Evolutionary conservation across 2,113 vertebrate genomes (phyloP), one percentile per base, ranked within the genome.

Genomic region (Mionectes macconnelli): DNA sequence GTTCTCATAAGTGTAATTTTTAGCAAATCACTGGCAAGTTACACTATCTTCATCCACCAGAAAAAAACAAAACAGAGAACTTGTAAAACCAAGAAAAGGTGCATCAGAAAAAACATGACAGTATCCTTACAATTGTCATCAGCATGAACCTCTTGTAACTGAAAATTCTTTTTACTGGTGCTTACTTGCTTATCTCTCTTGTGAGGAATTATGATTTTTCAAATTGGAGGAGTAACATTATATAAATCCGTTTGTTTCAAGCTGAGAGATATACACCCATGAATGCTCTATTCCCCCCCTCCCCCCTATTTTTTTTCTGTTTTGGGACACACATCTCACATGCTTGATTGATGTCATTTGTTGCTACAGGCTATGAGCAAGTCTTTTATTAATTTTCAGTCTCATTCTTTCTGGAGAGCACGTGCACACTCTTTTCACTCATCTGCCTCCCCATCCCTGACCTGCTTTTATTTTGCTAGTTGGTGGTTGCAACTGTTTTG

Each of bases 401-500:
- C 59, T 83, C 77, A 57, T 96, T 91, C 84, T 94, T 91, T 91
- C 67, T 73, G 68, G 89, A 85, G 87, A 84, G 60, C 83, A 89
- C 8, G 0, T 78, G 75, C 47, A 47, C 22, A 14, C 35, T 74
- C 75, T 87, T 95, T 93, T 84, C 87, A 88, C 74, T 93, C 67
- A 52, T 77, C 44, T 86, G 57, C 81, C n/a, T 92, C 56, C 50
- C 87, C 56, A 57, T 74, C 67, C 47, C 84, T 69, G 74, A 55
- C 53, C 84, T 95, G 89, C 74, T 94, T 95, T 95, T 78, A 89
- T 96, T 96, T 93, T 89, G 70, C 73, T 94, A 44, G 91, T 83
- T 93, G 55, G 63, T 93, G 56, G 67, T 89, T 95, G 88, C 93
- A 95, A 92, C 94, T 95, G 82, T 94, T 94, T 95, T 72, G 93